Base-by-base conservation (phyloP, 1,140 invertebrate species). In the Polypedilum pembai region DNA sequence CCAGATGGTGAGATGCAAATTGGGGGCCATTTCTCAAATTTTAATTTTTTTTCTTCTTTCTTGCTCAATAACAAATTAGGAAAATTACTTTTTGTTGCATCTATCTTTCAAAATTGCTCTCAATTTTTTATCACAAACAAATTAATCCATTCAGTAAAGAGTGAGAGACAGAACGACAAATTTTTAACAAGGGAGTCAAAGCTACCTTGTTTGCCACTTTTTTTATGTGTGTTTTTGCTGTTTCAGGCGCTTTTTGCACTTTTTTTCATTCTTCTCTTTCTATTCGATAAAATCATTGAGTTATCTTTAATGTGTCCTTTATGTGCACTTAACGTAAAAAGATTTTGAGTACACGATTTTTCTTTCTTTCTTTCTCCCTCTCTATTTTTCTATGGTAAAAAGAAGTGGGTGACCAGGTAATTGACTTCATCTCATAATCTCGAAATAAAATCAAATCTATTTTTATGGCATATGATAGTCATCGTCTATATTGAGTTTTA, bases 281-380 rank as follows among this genome's bases (percentile, higher is more conserved):
- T 18, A 5, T 18, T 18, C 18, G 17, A 21, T 69, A 69, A 20
- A 69, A 69, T 69, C 65, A 69, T 18, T 69, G n/a, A 69, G 15
- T 69, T 21, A 69, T 18, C 17, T 10, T 21, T 69, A 69, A 69
- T 69, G 65, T 69, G 65, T 69, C 20, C 65, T 69, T 18, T 18
- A 69, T 69, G 17, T 69, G 65, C 65, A 69, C 65, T 69, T 69
- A 69, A 69, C 20, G 17, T n/a, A 18, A 69, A 69, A 69, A 69
- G 17, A 20, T 18, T 17, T 56, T 15, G n/a, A 56, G 45, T 17
- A 8, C 45, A 8, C 10, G n/a, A 56, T 56, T 56, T 3, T 56
- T n/a, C 45, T 12, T n/a, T 56, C n/a, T n/a, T n/a, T n/a, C n/a
- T n/a, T n/a, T n/a, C n/a, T n/a, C n/a, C 12, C n/a, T 56, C 12